Evolutionary conservation across 2,888 invertebrate genomes (phyloP), one percentile per base, ranked within the genome.

Genomic region (Alloplasta piceator): DNA sequence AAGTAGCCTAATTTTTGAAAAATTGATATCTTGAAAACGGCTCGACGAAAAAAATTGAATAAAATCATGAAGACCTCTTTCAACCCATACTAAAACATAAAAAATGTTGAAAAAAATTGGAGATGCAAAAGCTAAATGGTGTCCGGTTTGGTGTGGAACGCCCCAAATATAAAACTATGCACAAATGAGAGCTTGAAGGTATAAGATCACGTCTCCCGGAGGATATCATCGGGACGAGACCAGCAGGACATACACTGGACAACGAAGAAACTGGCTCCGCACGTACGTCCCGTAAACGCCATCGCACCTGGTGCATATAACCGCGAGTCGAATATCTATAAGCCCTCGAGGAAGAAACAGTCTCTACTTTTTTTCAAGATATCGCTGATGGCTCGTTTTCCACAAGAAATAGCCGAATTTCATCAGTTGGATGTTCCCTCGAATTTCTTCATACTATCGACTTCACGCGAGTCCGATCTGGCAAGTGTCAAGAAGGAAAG

Each of bases 301-400:
- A 83, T 85, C 26, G 26, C 89, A 89, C 89, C 89, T 89, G 89
- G 87, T 84, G 86, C 87, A 26, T 61, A 88, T 87, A 85, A 88
- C 80, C 80, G 56, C 80, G 75, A 78, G 80, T 60, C 66, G 80
- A 77, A 84, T 84, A 83, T 56, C 66, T 76, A 83, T 77, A 76
- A 78, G 61, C 61, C 36, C 50, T 3, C 26, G 26, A 26, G 58
- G 52, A 26, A 36, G 43, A 36, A 75, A 52, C n/a, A n/a, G n/a
- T n/a, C 26, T 70, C 70, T 7, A 36, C 26, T 26, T 63, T 46
- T 79, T 71, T 39, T 52, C 16, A 38, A 6, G 41, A 36, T 67
- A 66, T 50, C 6, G 12, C 71, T n/a, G 70, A 63, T 52, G 46
- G 73, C 46, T 74, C 58, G 64, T 74, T 74, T 74, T 55, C 48